Evolutionary conservation across 2,888 invertebrate species (phyloP).

Genomic region (Caenorhabditis imperialis): DNA sequence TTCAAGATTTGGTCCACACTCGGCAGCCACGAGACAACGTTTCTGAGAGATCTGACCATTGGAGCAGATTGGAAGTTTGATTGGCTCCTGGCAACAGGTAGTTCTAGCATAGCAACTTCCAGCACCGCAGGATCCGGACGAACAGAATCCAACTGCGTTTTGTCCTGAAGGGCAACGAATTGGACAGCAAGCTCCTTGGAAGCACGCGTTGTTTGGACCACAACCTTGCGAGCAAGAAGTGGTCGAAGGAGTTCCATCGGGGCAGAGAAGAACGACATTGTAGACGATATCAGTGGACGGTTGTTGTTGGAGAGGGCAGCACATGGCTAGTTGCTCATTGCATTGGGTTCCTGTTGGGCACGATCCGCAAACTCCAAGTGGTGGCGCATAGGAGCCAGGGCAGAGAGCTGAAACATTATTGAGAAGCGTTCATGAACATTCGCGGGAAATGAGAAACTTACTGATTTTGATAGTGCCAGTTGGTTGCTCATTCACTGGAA

Average conservation of each 20-base stretch:
- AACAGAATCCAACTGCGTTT: constrained; percentile 66
- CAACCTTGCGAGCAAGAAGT: constrained; percentile 60
- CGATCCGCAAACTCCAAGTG: constrained; percentile 58
- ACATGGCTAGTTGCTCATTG: constrained; percentile 58
- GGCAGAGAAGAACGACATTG: constrained; percentile 66
- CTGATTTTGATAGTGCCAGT: constrained; percentile 57
- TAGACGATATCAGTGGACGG: constrained; percentile 62
- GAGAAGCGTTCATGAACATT: not conserved
- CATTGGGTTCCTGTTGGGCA: constrained; percentile 61
- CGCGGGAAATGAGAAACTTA: constrained; percentile 9
- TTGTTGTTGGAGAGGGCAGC: constrained; percentile 60
- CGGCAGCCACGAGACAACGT: constrained; percentile 50
- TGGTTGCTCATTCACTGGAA: constrained; percentile 60
- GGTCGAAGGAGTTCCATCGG: constrained; percentile 66
- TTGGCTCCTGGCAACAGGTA: constrained; percentile 70
- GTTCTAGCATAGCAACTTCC: constrained; percentile 61
- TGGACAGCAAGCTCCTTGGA: constrained; percentile 75
- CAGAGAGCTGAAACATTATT: constrained; percentile 62
- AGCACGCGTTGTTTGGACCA: constrained; percentile 67
- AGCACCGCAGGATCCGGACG: constrained; percentile 59
- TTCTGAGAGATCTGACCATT: constrained; percentile 51
- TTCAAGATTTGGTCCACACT: constrained; percentile 73
- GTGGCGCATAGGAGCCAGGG: constrained; percentile 65
- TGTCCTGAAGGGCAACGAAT: constrained; percentile 68
- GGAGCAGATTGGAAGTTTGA: constrained; percentile 40